Conservation (phyloP, 1,140 invertebrate species). For the Neotoxoptera formosana region DNA sequence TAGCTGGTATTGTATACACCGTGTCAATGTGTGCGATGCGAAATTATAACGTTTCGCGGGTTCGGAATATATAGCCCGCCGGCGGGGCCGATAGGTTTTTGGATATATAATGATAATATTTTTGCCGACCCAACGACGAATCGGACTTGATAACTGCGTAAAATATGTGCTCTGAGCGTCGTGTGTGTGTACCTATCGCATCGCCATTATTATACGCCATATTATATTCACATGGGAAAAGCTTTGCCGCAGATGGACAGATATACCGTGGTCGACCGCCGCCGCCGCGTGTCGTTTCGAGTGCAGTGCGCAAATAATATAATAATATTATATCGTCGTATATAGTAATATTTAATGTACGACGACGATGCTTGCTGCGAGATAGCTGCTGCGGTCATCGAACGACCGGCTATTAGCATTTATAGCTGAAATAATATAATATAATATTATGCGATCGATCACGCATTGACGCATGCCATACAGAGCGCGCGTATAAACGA, state of each 20-base stretch:
- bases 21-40: neutral
- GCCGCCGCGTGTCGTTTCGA: neutral
- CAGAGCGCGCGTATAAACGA: too few species aligned
- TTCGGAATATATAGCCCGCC: neutral
- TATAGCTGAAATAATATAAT: too few species aligned
- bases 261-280: neutral
- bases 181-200: too few species aligned
- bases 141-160: neutral
- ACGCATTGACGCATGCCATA: too few species aligned
- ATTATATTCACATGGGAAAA: neutral
- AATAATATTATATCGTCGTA: too few species aligned
- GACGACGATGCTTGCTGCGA: neutral
- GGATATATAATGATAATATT: neutral
- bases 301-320: neutral
- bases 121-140: neutral
- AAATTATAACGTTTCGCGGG: neutral
- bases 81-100: neutral
- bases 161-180: neutral
- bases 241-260: neutral
- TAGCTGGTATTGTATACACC: too few species aligned
- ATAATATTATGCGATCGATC: neutral
- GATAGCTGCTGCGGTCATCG: neutral
- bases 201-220: too few species aligned
- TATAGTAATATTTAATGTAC: too few species aligned
- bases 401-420: neutral